phyloP scores from a whole-genome alignment of 2,113 vertebrate genomes.

The Leptodactylus fuscus region DNA sequence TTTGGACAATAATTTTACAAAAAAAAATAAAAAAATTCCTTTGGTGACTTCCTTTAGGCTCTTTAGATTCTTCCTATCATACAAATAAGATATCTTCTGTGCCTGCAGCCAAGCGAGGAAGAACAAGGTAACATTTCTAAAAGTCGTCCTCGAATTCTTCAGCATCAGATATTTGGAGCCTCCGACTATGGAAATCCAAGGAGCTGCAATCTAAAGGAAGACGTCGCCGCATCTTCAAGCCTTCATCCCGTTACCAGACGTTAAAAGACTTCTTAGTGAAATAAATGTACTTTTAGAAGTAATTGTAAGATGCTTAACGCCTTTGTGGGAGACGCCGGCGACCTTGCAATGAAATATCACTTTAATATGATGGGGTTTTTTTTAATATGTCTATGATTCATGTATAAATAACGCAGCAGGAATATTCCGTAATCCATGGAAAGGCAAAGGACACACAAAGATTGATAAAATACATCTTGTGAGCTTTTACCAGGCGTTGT shows the following conservation, averaged over 20 bases:
- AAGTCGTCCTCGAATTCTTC: neutral
- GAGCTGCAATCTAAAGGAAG: conserved; percentile 10
- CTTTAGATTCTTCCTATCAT: neutral
- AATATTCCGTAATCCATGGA: conserved; percentile 5
- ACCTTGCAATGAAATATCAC: conserved; percentile 41
- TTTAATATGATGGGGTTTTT: conserved; percentile 42
- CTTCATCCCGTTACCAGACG: conserved; percentile 22
- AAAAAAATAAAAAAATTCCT: no score
- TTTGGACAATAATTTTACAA: no score
- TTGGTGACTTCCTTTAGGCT: neutral
- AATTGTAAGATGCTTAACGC: conserved; percentile 41
- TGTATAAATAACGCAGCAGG: conserved; percentile 28
- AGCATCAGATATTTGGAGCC: neutral
- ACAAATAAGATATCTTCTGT: no score
- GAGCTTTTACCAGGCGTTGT: neutral
- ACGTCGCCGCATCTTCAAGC: no score
- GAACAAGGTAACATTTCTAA: neutral
- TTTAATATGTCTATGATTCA: conserved; percentile 38
- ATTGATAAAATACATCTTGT: neutral
- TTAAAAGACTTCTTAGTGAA: conserved; percentile 50
- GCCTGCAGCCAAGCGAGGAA: no score
- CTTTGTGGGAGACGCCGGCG: conserved; percentile 5
- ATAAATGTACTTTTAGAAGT: conserved; percentile 39
- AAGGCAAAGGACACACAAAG: conserved; percentile 3
- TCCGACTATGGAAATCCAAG: conserved; percentile 15